These are phyloP conservation scores for Pimpla rufipes DNA, from an alignment of 2,888 invertebrate genomes.

Conservation along the genomic window DNA sequence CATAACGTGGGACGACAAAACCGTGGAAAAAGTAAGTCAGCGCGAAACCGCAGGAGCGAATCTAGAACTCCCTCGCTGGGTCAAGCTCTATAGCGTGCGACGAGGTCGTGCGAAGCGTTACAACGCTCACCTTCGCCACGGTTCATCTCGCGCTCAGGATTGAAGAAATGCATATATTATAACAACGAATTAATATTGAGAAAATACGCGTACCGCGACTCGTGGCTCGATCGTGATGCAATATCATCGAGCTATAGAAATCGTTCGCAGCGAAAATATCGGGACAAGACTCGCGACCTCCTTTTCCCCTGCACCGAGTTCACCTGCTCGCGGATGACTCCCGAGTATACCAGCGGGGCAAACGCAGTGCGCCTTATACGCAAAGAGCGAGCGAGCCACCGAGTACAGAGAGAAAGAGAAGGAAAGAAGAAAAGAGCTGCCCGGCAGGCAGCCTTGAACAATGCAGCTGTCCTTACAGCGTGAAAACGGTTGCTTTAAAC, in stretches of 20 bases:
- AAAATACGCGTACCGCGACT: constrained; percentile 9
- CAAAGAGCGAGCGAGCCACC: constrained; percentile 55
- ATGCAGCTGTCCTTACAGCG: constrained; percentile 82
- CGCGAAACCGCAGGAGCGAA: neutral
- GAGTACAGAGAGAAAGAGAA: neutral
- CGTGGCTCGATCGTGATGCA: neutral
- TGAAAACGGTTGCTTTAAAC: constrained; percentile 76
- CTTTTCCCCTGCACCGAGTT: constrained; percentile 25
- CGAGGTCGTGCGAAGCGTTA: constrained; percentile 33
- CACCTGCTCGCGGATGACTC: neutral
- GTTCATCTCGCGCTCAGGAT: neutral
- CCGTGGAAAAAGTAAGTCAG: constrained; percentile 27
- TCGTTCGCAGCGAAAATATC: constrained; percentile 9
- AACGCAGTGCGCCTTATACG: constrained; percentile 46
- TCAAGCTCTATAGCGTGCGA: constrained; percentile 20
- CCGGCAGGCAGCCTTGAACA: constrained; percentile 76
- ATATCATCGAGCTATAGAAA: constrained; percentile 4
- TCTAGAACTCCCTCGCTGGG: neutral
- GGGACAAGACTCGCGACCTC: constrained; percentile 23
- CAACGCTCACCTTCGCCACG: neutral
- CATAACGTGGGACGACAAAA: neutral
- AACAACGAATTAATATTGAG: too few species aligned
- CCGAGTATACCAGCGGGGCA: neutral
- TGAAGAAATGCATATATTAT: too few species aligned
- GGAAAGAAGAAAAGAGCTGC: constrained; percentile 30